Conservation (phyloP, 2,113 vertebrate genomes). For the Gnathonemus longibarbis region DNA sequence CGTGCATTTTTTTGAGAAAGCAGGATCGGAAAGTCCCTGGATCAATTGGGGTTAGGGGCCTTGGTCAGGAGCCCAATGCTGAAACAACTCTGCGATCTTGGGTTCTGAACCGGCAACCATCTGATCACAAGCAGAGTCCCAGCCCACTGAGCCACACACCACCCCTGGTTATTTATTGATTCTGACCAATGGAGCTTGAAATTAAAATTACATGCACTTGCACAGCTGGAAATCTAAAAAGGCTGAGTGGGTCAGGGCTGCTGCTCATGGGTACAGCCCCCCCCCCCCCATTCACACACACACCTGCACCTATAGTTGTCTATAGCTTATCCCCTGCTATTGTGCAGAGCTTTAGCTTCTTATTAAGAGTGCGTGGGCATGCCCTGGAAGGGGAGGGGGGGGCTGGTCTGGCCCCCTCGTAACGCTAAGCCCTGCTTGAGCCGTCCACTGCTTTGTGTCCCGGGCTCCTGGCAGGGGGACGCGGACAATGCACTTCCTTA, state of each 20-base stretch:
- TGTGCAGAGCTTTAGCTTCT: background rate
- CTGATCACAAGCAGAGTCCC: background rate
- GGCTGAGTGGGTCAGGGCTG: background rate
- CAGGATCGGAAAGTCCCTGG: background rate
- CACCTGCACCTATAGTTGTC: background rate
- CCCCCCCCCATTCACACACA: background rate
- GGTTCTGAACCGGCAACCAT: background rate
- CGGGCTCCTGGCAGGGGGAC: constrained; percentile 46
- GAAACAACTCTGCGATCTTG: background rate
- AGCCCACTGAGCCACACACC: background rate
- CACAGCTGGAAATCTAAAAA: background rate
- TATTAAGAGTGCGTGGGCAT: background rate
- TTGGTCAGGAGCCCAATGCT: background rate
- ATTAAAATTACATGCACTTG: background rate
- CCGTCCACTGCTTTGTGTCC: constrained; percentile 44
- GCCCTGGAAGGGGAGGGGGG: background rate
- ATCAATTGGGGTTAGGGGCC: background rate
- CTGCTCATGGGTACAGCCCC: background rate
- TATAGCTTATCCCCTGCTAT: background rate
- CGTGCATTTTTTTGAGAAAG: background rate
- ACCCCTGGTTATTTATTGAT: background rate
- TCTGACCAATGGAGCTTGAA: background rate
- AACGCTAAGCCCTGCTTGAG: background rate
- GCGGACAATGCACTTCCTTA: constrained; percentile 60
- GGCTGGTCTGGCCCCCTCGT: background rate